Evolutionary conservation across 2,888 invertebrate species (phyloP).

Genomic region (Habroteleia sp.): DNA sequence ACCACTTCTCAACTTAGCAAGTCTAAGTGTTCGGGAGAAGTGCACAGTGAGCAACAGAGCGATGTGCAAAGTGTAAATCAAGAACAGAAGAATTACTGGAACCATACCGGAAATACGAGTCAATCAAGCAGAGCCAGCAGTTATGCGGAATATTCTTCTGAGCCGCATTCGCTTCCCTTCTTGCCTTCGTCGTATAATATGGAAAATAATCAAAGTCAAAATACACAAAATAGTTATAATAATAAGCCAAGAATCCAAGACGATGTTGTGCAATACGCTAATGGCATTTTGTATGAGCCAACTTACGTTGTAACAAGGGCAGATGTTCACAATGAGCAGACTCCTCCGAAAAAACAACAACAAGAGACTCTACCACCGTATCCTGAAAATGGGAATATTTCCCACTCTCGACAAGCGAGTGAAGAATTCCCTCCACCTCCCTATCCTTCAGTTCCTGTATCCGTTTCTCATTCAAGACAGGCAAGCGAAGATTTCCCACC

Average conservation of each 20-base stretch:
- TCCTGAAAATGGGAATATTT: conserved; percentile 79
- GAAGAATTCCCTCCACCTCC: conserved; percentile 86
- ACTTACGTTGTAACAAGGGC: conserved; percentile 89
- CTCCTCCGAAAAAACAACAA: conserved; percentile 80
- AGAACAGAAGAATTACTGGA: conserved; percentile 79
- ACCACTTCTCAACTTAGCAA: conserved; percentile 92
- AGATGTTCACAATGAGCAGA: conserved; percentile 92
- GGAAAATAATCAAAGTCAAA: conserved; percentile 60
- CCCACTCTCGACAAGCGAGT: conserved; percentile 82
- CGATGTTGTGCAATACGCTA: conserved; percentile 82
- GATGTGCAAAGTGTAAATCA: conserved; percentile 76
- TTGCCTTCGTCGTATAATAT: conserved; percentile 83
- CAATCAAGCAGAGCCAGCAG: conserved; percentile 67
- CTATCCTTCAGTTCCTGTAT: conserved; percentile 87
- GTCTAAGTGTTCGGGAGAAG: conserved; percentile 84
- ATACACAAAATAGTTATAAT: conserved; percentile 68
- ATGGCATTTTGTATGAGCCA: conserved; percentile 79
- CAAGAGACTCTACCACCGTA: conserved; percentile 81
- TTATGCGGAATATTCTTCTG: conserved; percentile 78
- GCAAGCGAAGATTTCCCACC: conserved; percentile 95
- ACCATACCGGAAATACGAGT: conserved; percentile 69
- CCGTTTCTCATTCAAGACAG: conserved; percentile 90
- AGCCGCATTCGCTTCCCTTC: conserved; percentile 85
- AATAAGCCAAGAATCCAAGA: conserved; percentile 77
- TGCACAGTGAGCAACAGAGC: conserved; percentile 75